A percentile compares a stretch with the other conserved stretches of the same genome.
phyloP scores from a whole-genome alignment of 2,113 vertebrate genomes.

The Plestiodon gilberti region DNA sequence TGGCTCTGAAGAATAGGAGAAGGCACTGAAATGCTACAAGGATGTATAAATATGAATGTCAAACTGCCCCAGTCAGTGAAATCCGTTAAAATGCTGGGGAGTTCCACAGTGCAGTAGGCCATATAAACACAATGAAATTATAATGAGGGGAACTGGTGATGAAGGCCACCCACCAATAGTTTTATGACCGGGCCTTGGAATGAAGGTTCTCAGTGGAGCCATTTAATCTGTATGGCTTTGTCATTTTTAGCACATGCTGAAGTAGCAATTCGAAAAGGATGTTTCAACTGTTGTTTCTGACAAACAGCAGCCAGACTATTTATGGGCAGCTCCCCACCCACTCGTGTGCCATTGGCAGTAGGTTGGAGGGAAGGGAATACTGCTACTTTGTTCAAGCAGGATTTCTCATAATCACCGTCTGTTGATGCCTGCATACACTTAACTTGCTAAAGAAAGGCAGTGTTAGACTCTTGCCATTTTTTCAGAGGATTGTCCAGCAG shows the following conservation, averaged over 20 bases:
- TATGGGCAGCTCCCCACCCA: constrained; percentile 70
- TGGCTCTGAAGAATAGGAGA: constrained; percentile 66
- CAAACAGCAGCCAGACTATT: constrained; percentile 78
- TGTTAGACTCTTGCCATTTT: constrained; percentile 24
- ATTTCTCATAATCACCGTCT: constrained; percentile 74
- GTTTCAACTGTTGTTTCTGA: constrained; percentile 74
- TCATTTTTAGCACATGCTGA: constrained; percentile 79
- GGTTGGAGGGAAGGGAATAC: constrained; percentile 71
- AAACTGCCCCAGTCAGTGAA: constrained; percentile 69
- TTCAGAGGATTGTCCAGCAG: background rate
- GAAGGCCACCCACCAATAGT: constrained; percentile 79
- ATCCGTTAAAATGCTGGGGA: constrained; percentile 73
- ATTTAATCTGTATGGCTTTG: constrained; percentile 76
- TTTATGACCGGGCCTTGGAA: constrained; percentile 77
- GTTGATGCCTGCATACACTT: constrained; percentile 66
- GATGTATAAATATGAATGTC: constrained; percentile 81
- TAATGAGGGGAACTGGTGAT: constrained; percentile 72
- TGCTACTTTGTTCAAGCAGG: constrained; percentile 68
- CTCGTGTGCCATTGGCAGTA: constrained; percentile 71
- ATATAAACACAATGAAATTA: constrained; percentile 76
- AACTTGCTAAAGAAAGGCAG: constrained; percentile 66
- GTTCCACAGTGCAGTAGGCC: constrained; percentile 71
- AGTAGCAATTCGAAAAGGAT: constrained; percentile 69
- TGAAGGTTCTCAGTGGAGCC: constrained; percentile 75
- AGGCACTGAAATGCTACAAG: constrained; percentile 66